Evolutionary conservation across 1,140 invertebrate species (phyloP).

Genomic region (Zaprionus capensis): DNA sequence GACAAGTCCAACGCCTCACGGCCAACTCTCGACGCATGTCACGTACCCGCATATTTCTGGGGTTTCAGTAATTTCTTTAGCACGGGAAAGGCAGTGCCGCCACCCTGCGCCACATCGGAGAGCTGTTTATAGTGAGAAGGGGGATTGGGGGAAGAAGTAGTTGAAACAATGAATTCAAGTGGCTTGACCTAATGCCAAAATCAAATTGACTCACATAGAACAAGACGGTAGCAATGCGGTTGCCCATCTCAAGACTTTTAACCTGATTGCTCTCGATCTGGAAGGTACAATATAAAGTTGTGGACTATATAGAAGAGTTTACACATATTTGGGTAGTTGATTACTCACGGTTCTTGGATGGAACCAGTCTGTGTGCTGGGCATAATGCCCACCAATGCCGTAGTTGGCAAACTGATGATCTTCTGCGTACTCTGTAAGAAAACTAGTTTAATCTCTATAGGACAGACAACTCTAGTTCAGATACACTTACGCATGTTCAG

Average conservation of each 20-base stretch:
- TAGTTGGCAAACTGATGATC: constrained; percentile 88
- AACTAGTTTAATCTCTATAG: background rate
- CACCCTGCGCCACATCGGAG: constrained; percentile 96
- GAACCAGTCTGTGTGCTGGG: constrained; percentile 88
- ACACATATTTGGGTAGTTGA: background rate
- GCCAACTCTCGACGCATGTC: background rate
- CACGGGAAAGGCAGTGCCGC: constrained; percentile 96
- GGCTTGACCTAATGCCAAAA: constrained; percentile 62
- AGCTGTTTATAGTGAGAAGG: constrained; percentile 87
- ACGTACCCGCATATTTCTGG: constrained; percentile 86
- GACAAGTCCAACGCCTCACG: background rate
- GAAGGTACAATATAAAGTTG: background rate
- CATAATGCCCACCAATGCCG: constrained; percentile 90
- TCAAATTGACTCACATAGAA: constrained; percentile 71
- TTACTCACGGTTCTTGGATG: constrained; percentile 27
- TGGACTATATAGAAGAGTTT: too few relatives aligned
- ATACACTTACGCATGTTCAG: constrained; percentile 87
- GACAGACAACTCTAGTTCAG: background rate
- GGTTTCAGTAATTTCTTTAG: constrained; percentile 93
- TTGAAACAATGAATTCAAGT: constrained; percentile 1
- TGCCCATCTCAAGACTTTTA: constrained; percentile 52
- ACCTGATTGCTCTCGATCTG: constrained; percentile 39
- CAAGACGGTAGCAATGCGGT: constrained; percentile 77
- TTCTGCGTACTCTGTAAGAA: constrained; percentile 85
- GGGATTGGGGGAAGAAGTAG: too few relatives aligned